Evolutionary conservation across 1,140 invertebrate genomes (phyloP).

Genomic region (Trichoplusia ni): DNA sequence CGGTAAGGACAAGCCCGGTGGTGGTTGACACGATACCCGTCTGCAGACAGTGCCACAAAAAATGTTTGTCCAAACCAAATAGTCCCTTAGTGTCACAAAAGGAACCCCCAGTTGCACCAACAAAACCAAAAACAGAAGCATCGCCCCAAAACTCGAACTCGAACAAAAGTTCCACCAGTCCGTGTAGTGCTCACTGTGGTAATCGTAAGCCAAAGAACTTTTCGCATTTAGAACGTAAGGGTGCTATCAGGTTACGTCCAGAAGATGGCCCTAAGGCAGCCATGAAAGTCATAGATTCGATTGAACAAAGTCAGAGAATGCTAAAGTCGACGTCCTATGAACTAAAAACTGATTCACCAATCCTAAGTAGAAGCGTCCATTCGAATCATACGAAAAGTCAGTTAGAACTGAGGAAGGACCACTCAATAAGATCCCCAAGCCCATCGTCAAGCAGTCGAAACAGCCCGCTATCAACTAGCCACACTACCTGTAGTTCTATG

Average conservation of each 20-base stretch:
- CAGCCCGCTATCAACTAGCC: conserved; percentile 78
- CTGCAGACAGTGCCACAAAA: conserved; percentile 88
- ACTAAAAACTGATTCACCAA: conserved; percentile 70
- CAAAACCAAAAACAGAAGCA: conserved; percentile 61
- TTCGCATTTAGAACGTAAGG: conserved; percentile 74
- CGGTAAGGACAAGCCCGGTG: conserved; percentile 85
- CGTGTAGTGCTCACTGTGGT: conserved; percentile 70
- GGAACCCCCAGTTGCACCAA: conserved; percentile 58
- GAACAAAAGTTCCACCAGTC: conserved; percentile 66
- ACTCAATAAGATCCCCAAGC: conserved; percentile 69
- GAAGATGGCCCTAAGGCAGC: conserved; percentile 75
- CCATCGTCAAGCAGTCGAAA: conserved; percentile 78
- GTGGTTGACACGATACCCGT: conserved; percentile 85
- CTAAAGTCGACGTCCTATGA: conserved; percentile 77
- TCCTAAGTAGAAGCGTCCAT: conserved; percentile 59
- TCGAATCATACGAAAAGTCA: conserved; percentile 69
- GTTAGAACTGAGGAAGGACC: conserved; percentile 72
- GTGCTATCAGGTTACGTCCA: conserved; percentile 74
- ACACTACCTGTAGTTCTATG: conserved; percentile 81
- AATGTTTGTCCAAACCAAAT: conserved; percentile 83
- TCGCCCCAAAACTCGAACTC: conserved; percentile 71
- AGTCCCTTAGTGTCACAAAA: conserved; percentile 77
- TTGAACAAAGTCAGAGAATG: conserved; percentile 76
- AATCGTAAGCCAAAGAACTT: conserved; percentile 68
- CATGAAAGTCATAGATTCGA: conserved; percentile 75